These are phyloP conservation scores for Nasonia longicornis DNA, from an alignment of 1,140 invertebrate genomes.

Conservation along the genomic window DNA sequence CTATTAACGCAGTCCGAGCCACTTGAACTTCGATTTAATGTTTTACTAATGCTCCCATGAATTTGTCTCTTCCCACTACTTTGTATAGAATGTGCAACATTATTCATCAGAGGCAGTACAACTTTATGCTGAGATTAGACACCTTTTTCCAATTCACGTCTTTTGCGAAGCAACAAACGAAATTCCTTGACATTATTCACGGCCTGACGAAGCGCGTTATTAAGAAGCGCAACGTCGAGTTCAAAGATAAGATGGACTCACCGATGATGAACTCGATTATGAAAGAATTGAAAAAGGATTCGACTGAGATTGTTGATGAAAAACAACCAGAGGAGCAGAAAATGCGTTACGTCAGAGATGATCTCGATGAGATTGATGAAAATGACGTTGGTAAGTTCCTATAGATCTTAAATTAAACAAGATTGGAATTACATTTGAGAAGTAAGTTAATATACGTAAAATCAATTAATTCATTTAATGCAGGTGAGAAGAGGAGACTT, in stretches of 20 bases:
- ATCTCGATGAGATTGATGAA: slow-evolving; percentile 80
- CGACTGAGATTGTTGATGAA: background rate
- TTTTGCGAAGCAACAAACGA: slow-evolving; percentile 72
- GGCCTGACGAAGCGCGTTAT: slow-evolving; percentile 76
- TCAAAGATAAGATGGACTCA: slow-evolving; percentile 63
- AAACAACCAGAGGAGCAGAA: slow-evolving; percentile 47
- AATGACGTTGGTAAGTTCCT: slow-evolving; percentile 74
- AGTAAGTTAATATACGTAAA: background rate
- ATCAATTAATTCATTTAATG: background rate
- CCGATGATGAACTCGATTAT: slow-evolving; percentile 49
- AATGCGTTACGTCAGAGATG: slow-evolving; percentile 72
- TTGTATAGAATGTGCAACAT: slow-evolving; percentile 78
- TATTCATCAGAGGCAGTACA: slow-evolving; percentile 76
- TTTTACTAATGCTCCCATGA: background rate
- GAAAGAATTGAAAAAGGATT: slow-evolving; percentile 21
- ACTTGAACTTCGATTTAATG: too few species aligned
- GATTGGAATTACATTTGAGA: background rate
- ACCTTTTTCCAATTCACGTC: slow-evolving; percentile 73
- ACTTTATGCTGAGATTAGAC: slow-evolving; percentile 73
- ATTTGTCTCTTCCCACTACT: slow-evolving; percentile 1
- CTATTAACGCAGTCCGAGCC: too few species aligned
- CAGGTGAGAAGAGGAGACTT: slow-evolving; percentile 79
- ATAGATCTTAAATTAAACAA: too few species aligned
- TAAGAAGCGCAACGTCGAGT: slow-evolving; percentile 70
- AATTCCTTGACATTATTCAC: slow-evolving; percentile 75